These are phyloP conservation scores for Cydia fagiglandana DNA, from an alignment of 1,140 invertebrate species.

Conservation along the genomic window DNA sequence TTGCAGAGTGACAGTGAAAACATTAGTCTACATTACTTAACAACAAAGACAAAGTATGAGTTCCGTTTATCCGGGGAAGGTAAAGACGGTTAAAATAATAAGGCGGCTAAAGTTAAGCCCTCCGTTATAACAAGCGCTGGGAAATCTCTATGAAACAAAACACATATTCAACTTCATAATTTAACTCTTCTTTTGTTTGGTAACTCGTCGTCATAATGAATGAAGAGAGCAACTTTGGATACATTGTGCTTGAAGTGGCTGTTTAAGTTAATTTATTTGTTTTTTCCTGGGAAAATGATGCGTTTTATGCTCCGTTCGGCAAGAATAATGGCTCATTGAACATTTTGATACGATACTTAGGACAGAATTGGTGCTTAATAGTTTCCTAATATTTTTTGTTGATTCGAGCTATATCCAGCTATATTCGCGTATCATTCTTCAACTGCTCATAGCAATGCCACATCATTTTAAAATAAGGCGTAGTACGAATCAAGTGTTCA, in stretches of 20 bases:
- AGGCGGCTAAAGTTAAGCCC: constrained; percentile 33
- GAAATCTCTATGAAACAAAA: constrained; percentile 36
- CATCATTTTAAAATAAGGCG: neutral
- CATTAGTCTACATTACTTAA: constrained; percentile 44
- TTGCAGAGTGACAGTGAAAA: constrained; percentile 36
- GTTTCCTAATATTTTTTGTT: constrained; percentile 37
- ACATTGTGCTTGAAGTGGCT: constrained; percentile 54
- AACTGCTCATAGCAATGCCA: neutral
- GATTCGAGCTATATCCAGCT: neutral
- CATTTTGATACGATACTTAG: constrained; percentile 38
- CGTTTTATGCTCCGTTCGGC: constrained; percentile 50
- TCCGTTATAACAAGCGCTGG: constrained; percentile 26
- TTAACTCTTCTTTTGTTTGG: constrained; percentile 56
- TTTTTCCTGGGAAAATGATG: constrained; percentile 54
- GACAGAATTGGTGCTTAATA: constrained; percentile 34
- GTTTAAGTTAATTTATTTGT: constrained; percentile 65
- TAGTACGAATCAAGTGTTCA: neutral
- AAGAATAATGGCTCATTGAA: constrained; percentile 49
- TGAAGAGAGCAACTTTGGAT: constrained; percentile 54
- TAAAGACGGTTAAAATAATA: constrained; percentile 29
- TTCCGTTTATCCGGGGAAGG: neutral
- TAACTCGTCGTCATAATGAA: constrained; percentile 51
- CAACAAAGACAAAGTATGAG: constrained; percentile 41
- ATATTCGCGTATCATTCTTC: neutral
- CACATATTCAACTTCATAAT: constrained; percentile 45